Evolutionary conservation across 2,888 invertebrate species (phyloP).

Genomic region (Entomobrya multifasciata): DNA sequence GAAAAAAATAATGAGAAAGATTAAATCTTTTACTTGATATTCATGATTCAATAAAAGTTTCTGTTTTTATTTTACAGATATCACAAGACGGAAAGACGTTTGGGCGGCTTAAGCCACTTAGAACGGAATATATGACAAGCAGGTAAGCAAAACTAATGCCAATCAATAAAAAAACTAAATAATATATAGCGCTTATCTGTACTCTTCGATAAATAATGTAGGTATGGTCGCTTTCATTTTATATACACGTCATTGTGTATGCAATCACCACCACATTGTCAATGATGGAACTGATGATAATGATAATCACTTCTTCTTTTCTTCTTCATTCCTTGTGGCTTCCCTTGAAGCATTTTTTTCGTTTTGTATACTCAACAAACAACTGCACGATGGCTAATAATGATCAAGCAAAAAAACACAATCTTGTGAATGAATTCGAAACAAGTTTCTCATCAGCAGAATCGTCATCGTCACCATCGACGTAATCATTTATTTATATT

Average conservation of each 20-base stretch:
- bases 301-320: constrained; percentile 40
- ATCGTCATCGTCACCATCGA: background rate
- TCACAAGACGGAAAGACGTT: constrained; percentile 50
- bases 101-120: constrained; percentile 55
- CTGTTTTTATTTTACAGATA: constrained; percentile 57
- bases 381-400: background rate
- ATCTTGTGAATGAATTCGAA: constrained; percentile 52
- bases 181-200: background rate
- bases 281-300: constrained; percentile 1
- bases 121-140: constrained; percentile 68
- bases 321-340: constrained; percentile 35
- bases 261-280: background rate
- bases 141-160: constrained; percentile 57
- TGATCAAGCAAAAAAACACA: background rate
- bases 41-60: background rate
- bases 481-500: constrained; percentile 32
- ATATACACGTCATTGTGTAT: background rate
- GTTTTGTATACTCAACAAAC: too few species aligned
- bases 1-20: too few species aligned
- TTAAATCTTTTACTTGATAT: too few species aligned
- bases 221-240: background rate
- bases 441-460: constrained; percentile 61
- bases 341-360: constrained; percentile 35
- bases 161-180: background rate
- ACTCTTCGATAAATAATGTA: background rate